Evolutionary conservation across 1,140 invertebrate species (phyloP).

Genomic region (Drosophila sechellia): DNA sequence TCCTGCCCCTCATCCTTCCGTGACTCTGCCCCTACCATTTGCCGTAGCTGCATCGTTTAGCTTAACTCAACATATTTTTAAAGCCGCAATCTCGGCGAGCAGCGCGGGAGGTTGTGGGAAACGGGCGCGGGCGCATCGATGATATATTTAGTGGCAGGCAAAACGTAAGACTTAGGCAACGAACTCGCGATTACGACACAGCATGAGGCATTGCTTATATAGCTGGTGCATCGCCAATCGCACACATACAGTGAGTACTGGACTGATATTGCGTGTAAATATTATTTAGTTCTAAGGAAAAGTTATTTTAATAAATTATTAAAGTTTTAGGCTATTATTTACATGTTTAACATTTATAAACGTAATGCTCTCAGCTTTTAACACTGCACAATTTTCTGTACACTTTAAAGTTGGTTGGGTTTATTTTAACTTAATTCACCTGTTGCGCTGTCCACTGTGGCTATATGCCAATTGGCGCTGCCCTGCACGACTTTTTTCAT

Average conservation of each 20-base stretch:
- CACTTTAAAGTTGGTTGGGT: too few species aligned
- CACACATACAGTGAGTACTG: conserved; percentile 37
- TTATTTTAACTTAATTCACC: not conserved
- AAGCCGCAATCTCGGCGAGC: conserved; percentile 54
- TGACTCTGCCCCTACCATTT: conserved; percentile 14
- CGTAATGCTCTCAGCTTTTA: not conserved
- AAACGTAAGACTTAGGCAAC: conserved; percentile 83
- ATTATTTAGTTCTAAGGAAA: not conserved
- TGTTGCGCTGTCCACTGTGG: conserved; percentile 21
- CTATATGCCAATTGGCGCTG: conserved; percentile 59
- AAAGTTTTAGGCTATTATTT: not conserved
- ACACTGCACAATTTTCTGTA: too few species aligned
- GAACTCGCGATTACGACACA: conserved; percentile 82
- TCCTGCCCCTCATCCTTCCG: conserved; percentile 57
- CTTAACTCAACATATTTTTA: conserved; percentile 81
- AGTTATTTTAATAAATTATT: not conserved
- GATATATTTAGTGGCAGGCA: conserved; percentile 82
- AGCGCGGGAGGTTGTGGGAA: not conserved
- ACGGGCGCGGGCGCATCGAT: conserved; percentile 66
- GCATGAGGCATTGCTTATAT: conserved; percentile 68
- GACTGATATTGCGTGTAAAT: not conserved
- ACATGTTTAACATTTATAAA: not conserved
- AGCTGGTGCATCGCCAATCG: conserved; percentile 9
- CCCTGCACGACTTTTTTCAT: conserved; percentile 69
- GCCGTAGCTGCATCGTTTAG: conserved; percentile 70